These are phyloP conservation scores for Noturus placidus DNA, from an alignment of 2,113 vertebrate species.

Conservation along the genomic window DNA sequence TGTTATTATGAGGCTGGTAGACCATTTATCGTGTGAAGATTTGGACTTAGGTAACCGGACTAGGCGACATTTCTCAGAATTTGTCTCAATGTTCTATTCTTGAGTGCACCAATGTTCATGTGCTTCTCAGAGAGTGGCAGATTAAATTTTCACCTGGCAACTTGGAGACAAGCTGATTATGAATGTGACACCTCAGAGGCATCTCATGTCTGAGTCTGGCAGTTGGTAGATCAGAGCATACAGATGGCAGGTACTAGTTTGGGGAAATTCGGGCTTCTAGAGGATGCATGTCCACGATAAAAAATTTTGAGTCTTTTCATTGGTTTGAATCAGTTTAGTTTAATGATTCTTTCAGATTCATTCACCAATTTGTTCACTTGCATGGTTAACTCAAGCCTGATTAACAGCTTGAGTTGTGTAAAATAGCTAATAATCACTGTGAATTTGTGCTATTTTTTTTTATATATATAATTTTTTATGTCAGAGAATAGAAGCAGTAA, in stretches of 20 bases:
- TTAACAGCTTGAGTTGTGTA: neutral
- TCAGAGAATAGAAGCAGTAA: neutral
- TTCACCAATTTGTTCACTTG: neutral
- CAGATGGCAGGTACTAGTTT: neutral
- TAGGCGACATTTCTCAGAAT: slow-evolving; percentile 23
- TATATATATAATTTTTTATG: neutral
- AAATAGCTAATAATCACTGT: neutral
- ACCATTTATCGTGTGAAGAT: slow-evolving; percentile 15
- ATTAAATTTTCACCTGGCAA: slow-evolving; percentile 1
- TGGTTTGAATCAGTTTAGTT: neutral
- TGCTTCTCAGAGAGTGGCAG: slow-evolving; percentile 3
- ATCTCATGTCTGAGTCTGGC: neutral
- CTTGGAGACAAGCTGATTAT: slow-evolving; percentile 15
- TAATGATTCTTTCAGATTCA: neutral
- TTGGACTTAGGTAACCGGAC: slow-evolving; percentile 5
- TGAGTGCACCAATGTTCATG: slow-evolving; percentile 17
- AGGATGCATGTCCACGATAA: neutral
- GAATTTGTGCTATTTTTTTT: neutral
- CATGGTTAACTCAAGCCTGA: neutral
- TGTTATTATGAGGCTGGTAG: slow-evolving; percentile 29
- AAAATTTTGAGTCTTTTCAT: neutral
- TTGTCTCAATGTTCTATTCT: slow-evolving; percentile 27
- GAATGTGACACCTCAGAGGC: slow-evolving; percentile 3
- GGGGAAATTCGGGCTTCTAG: neutral
- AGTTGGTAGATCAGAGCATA: neutral